Percentiles rank a stretch among this genome's conserved stretches.
phyloP scores from a whole-genome alignment of 2,888 invertebrate genomes.

The Tipula lateralis region DNA sequence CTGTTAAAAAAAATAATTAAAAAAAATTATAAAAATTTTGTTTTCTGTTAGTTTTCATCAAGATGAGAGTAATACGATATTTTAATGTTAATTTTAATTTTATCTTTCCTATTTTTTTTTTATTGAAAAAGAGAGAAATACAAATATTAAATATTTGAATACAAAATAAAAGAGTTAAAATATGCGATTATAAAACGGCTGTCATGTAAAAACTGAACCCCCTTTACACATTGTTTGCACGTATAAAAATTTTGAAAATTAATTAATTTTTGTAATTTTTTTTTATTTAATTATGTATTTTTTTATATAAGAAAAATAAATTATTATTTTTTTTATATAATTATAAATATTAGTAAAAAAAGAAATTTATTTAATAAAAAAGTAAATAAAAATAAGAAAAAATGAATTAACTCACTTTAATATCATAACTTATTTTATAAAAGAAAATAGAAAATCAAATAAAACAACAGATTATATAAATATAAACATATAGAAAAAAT shows the following conservation, averaged over 20 bases:
- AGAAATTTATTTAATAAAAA: not conserved
- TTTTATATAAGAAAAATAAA: conserved; percentile 36
- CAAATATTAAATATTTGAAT: conserved; percentile 27
- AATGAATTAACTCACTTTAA: not conserved
- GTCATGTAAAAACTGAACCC: conserved; percentile 32
- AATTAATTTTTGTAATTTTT: conserved; percentile 39
- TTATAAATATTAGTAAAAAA: conserved; percentile 28
- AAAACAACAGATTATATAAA: not conserved
- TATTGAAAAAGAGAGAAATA: conserved; percentile 38
- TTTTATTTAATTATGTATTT: conserved; percentile 33
- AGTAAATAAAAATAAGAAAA: not conserved
- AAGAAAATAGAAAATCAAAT: conserved; percentile 25
- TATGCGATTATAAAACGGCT: not conserved
- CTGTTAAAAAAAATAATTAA: not conserved
- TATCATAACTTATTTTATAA: not conserved
- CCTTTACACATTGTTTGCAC: conserved; percentile 54
- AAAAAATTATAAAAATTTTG: conserved; percentile 27
- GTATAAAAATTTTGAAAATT: conserved; percentile 34
- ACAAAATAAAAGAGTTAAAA: conserved; percentile 19
- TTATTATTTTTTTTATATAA: conserved; percentile 16
- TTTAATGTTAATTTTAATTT: conserved; percentile 30
- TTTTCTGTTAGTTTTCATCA: conserved; percentile 24
- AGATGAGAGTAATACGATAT: conserved; percentile 29
- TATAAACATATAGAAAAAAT: conserved; percentile 20
- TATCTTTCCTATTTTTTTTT: conserved; percentile 46